Conservation (phyloP, 1,140 invertebrate species). For the Bombus pyrosoma region DNA sequence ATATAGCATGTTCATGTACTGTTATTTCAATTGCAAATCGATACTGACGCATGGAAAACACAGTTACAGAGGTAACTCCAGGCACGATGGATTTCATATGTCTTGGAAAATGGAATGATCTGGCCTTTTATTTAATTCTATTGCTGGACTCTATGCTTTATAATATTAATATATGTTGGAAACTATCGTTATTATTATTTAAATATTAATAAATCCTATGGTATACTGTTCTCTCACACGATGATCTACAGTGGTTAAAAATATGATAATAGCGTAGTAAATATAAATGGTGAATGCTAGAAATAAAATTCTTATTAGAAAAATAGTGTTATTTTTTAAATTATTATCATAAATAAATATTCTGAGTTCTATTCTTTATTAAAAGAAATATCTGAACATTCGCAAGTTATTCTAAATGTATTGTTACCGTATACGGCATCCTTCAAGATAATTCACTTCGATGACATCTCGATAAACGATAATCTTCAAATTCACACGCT, state of each 20-base stretch:
- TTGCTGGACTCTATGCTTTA: neutral
- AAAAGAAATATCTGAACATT: neutral
- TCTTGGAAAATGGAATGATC: neutral
- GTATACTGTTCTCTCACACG: too few species aligned
- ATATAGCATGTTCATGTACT: conserved; percentile 18
- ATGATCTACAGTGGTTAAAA: too few species aligned
- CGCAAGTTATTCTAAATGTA: neutral
- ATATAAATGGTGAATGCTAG: neutral
- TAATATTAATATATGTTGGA: neutral
- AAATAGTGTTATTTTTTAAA: neutral
- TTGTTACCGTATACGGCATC: neutral
- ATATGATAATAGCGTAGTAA: neutral
- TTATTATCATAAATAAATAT: neutral
- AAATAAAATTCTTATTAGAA: neutral
- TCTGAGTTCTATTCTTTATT: neutral
- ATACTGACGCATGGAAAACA: conserved; percentile 50
- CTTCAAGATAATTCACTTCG: neutral
- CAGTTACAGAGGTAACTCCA: neutral
- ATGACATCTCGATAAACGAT: neutral
- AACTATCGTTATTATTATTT: neutral
- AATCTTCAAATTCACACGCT: conserved; percentile 12
- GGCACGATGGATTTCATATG: conserved; percentile 1
- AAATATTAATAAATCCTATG: neutral
- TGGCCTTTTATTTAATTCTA: neutral
- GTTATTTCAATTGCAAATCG: conserved; percentile 68